These are phyloP conservation scores for Drosophila anceps DNA, from an alignment of 2,888 invertebrate species.

Conservation along the genomic window DNA sequence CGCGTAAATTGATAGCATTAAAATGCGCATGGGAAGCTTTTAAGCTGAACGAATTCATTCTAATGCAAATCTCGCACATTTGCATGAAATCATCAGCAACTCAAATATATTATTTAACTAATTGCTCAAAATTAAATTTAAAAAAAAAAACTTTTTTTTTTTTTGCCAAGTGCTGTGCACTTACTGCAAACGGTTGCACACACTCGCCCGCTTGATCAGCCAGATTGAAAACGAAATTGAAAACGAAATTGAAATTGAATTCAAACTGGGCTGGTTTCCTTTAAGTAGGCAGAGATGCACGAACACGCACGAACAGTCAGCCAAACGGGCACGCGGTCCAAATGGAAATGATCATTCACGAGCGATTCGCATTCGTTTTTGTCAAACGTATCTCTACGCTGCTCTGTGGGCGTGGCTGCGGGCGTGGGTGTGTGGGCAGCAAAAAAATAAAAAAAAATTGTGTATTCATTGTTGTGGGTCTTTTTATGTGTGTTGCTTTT, in stretches of 20 bases:
- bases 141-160: not conserved
- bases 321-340: slow-evolving; percentile 43
- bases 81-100: slow-evolving; percentile 46
- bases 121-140: slow-evolving; percentile 19
- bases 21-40: slow-evolving; percentile 41
- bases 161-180: slow-evolving; percentile 49
- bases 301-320: slow-evolving; percentile 24
- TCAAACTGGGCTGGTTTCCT: not conserved
- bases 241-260: not conserved
- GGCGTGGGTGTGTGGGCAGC: slow-evolving; percentile 7
- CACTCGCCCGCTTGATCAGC: slow-evolving; percentile 71
- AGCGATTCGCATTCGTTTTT: slow-evolving; percentile 35
- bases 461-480: slow-evolving; percentile 29
- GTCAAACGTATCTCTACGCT: slow-evolving; percentile 63
- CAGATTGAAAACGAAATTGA: slow-evolving; percentile 49
- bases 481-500: slow-evolving; percentile 32
- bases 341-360: slow-evolving; percentile 52
- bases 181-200: slow-evolving; percentile 75
- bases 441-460: slow-evolving; percentile 22
- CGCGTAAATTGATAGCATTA: slow-evolving; percentile 35
- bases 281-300: not conserved
- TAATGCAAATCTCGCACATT: slow-evolving; percentile 23
- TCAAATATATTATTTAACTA: slow-evolving; percentile 42
- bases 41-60: slow-evolving; percentile 19
- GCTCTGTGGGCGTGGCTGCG: slow-evolving; percentile 29